These are phyloP conservation scores for Dicentrarchus labrax DNA, from an alignment of 2,113 vertebrate genomes.

Conservation along the genomic window DNA sequence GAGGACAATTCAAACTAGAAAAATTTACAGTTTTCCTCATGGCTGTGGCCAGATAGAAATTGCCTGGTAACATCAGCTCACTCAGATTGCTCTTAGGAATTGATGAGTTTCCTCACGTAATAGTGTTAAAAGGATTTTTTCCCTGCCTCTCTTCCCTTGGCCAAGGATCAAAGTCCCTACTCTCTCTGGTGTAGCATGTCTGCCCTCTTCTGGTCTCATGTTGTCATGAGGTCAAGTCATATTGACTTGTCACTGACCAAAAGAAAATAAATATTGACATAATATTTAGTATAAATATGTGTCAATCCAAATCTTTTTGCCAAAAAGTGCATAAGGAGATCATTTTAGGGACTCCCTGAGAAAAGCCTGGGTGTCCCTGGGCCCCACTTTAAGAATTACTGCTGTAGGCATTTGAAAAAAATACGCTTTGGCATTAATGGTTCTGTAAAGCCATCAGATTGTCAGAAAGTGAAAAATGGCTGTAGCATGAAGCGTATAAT, in stretches of 20 bases:
- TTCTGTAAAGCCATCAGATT: slow-evolving; percentile 50
- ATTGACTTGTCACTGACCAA: background rate
- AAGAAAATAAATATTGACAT: background rate
- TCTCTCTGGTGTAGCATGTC: slow-evolving; percentile 68
- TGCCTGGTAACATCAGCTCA: slow-evolving; percentile 70
- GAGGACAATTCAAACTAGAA: slow-evolving; percentile 72
- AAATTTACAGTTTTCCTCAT: slow-evolving; percentile 72
- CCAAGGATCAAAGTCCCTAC: slow-evolving; percentile 45
- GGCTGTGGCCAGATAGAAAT: slow-evolving; percentile 58
- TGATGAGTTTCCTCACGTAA: slow-evolving; percentile 74
- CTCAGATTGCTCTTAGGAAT: slow-evolving; percentile 64
- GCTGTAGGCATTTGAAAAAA: slow-evolving; percentile 20
- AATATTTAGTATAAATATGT: background rate
- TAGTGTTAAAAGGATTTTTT: slow-evolving; percentile 74
- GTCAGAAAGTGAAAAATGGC: slow-evolving; percentile 50
- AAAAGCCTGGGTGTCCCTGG: background rate
- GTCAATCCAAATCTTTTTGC: background rate
- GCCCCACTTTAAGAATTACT: slow-evolving; percentile 16
- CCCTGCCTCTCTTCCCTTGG: slow-evolving; percentile 34
- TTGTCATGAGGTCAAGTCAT: slow-evolving; percentile 46
- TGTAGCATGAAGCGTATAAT: slow-evolving; percentile 40
- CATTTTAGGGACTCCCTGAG: background rate
- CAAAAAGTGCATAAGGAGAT: background rate
- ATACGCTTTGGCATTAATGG: slow-evolving; percentile 46
- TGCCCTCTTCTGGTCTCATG: slow-evolving; percentile 80